Percentiles rank a stretch among this genome's conserved stretches.
phyloP scores from a whole-genome alignment of 92 coral and sea anemone species.

The Actinernus sp. region DNA sequence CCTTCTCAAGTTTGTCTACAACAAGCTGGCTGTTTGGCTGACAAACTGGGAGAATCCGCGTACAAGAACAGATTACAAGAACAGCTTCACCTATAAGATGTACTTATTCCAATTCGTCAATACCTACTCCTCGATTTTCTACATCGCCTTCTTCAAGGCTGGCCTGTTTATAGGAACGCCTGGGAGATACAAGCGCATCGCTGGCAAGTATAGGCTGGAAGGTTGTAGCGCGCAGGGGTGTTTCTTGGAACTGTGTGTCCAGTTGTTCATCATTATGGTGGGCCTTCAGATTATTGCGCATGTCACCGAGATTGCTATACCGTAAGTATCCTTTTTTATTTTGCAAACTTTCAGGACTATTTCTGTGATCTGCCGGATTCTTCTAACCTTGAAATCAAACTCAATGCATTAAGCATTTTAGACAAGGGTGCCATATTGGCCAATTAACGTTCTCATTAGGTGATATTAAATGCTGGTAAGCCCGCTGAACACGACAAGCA shows the following conservation, averaged over 20 bases:
- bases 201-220: constrained; percentile 70
- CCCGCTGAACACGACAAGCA: too few species aligned
- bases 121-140: constrained; percentile 85
- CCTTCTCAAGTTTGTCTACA: constrained; percentile 70
- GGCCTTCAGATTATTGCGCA: constrained; percentile 87
- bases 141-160: constrained; percentile 93
- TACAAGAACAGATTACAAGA: constrained; percentile 81
- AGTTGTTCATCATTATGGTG: constrained; percentile 85
- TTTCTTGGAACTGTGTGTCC: constrained; percentile 83
- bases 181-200: constrained; percentile 74
- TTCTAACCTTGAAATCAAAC: too few species aligned
- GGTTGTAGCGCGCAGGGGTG: constrained; percentile 96
- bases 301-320: constrained; percentile 75
- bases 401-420: too few species aligned
- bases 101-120: constrained; percentile 88
- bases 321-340: too few species aligned
- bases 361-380: too few species aligned
- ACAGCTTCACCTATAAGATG: constrained; percentile 89
- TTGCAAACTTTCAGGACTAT: too few species aligned
- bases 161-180: constrained; percentile 86
- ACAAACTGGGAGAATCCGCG: constrained; percentile 95
- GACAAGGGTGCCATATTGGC: too few species aligned
- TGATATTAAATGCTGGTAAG: too few species aligned
- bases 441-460: too few species aligned
- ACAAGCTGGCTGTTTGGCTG: constrained; percentile 76